These are phyloP conservation scores for Bungarus multicinctus DNA, from an alignment of 2,113 vertebrate species.

Conservation along the genomic window DNA sequence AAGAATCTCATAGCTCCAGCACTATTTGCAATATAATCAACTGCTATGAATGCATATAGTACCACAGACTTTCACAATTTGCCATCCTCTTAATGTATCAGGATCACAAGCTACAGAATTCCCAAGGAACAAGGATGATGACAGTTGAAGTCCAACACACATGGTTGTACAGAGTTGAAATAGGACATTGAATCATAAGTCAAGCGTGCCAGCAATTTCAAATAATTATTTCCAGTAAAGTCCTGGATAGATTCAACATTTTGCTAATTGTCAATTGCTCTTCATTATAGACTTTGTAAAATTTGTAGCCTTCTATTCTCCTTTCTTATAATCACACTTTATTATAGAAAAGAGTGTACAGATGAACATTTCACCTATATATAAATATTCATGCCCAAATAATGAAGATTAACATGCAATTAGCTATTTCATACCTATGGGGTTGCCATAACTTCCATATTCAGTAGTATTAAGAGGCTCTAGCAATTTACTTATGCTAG, in stretches of 20 bases:
- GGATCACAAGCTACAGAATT: not conserved
- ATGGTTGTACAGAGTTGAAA: not conserved
- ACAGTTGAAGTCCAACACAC: not conserved
- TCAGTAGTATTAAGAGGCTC: not conserved
- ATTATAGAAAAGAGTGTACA: not conserved
- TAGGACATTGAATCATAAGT: not conserved
- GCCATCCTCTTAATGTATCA: not conserved
- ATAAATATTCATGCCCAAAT: not conserved
- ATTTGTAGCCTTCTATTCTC: not conserved
- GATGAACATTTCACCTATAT: not conserved
- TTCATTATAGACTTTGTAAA: not conserved
- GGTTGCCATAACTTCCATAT: not conserved
- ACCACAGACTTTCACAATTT: not conserved
- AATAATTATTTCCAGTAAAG: not conserved
- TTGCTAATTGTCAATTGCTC: not conserved
- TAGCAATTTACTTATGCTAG: no score
- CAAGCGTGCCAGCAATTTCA: not conserved
- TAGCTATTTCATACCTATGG: not conserved
- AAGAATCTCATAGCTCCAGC: not conserved
- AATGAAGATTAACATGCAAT: not conserved
- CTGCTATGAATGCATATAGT: not conserved
- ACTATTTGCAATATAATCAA: not conserved
- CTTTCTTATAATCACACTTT: not conserved
- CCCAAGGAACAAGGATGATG: not conserved
- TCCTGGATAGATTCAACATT: not conserved